Conservation (phyloP, 2,888 invertebrate species). For the Tenthredo distinguenda region DNA sequence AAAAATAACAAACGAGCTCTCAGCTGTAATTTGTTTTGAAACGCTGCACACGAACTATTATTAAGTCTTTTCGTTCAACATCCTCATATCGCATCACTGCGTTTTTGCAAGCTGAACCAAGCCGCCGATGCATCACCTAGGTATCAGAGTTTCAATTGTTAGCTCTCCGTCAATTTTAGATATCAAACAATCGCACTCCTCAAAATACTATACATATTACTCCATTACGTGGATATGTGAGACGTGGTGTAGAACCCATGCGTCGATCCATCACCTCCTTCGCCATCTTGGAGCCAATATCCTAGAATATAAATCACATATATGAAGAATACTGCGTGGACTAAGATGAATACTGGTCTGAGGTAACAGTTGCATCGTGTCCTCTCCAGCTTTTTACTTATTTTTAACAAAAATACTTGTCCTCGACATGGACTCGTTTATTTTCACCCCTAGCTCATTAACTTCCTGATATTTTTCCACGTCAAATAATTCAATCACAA, state of each 20-base stretch:
- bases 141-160: constrained; percentile 27
- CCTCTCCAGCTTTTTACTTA: neutral
- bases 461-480: neutral
- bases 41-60: constrained; percentile 33
- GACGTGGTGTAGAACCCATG: constrained; percentile 1
- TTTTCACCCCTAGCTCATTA: neutral
- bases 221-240: constrained; percentile 1
- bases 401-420: neutral
- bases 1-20: constrained; percentile 47
- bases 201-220: constrained; percentile 9
- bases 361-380: constrained; percentile 42
- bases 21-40: constrained; percentile 44
- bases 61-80: constrained; percentile 33
- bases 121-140: constrained; percentile 6
- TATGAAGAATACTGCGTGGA: constrained; percentile 64
- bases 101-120: constrained; percentile 1
- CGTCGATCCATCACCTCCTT: constrained; percentile 66
- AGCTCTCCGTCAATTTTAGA: constrained; percentile 31
- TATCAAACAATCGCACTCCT: constrained; percentile 18
- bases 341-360: constrained; percentile 67
- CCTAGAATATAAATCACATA: constrained; percentile 68
- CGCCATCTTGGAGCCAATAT: constrained; percentile 70
- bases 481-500: neutral
- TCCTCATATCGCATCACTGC: constrained; percentile 1
- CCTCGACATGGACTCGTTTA: neutral